Evolutionary conservation across 2,797 vertebrate genomes (phyloP).

Genomic region (Anisognathus igniventris): DNA sequence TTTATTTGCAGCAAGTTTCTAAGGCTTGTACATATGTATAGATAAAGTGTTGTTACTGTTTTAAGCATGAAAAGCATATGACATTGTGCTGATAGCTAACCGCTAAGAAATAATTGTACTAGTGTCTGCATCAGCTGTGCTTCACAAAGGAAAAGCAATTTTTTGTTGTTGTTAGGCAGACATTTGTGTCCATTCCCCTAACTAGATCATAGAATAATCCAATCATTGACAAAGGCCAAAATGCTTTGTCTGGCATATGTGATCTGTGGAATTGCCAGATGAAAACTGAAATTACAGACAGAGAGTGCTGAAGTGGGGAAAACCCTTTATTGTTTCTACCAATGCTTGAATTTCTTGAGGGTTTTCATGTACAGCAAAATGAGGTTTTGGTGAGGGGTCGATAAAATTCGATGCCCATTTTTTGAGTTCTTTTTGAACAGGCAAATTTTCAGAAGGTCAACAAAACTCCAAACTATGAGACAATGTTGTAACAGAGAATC

Average conservation of each 20-base stretch:
- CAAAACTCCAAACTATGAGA: fast-evolving
- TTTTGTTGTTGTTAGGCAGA: conserved; percentile 13
- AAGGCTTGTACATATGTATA: neutral
- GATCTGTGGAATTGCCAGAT: conserved; percentile 19
- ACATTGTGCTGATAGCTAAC: neutral
- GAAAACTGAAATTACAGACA: conserved; percentile 20
- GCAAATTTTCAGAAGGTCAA: neutral
- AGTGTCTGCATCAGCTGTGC: neutral
- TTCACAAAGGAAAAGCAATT: neutral
- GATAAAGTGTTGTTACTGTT: neutral
- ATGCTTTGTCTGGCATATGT: conserved; percentile 29
- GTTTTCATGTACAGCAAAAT: neutral
- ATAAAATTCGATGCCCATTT: fast-evolving
- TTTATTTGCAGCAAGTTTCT: neutral
- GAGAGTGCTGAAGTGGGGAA: neutral
- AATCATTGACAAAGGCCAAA: conserved; percentile 38
- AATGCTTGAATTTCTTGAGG: neutral
- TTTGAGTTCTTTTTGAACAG: neutral
- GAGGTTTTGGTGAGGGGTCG: neutral
- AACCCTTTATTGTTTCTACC: neutral
- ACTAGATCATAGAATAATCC: conserved; percentile 64
- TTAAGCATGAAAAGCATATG: neutral
- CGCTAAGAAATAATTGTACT: neutral
- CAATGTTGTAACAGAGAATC: neutral
- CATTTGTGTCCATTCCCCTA: conserved; percentile 54